phyloP scores from a whole-genome alignment of 2,888 invertebrate genomes.

The Aelia acuminata region DNA sequence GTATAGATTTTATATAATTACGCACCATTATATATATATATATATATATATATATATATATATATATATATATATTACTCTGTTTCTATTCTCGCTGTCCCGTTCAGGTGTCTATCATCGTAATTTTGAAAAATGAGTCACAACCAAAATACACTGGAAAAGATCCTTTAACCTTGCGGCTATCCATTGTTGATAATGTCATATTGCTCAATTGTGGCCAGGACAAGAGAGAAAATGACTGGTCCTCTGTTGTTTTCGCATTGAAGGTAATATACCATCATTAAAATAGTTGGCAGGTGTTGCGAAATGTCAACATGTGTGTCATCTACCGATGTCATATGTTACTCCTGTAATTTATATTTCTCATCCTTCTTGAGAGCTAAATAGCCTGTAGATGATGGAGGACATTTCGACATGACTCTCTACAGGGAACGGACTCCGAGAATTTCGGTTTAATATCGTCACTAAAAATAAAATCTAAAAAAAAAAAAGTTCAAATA shows the following conservation, averaged over 20 bases:
- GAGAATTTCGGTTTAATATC: neutral
- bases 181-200: constrained; percentile 1
- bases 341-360: neutral
- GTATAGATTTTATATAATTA: too few species aligned
- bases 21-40: too few species aligned
- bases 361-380: neutral
- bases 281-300: constrained; percentile 21
- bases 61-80: too few species aligned
- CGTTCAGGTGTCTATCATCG: too few species aligned
- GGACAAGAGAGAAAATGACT: neutral
- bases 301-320: neutral
- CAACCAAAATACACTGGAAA: too few species aligned
- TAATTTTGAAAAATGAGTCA: too few species aligned
- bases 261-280: neutral
- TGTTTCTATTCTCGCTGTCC: too few species aligned
- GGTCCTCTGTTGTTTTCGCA: constrained; percentile 13
- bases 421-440: neutral
- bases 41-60: too few species aligned
- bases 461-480: too few species aligned
- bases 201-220: constrained; percentile 29
- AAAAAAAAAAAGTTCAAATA: too few species aligned
- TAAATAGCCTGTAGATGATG: neutral
- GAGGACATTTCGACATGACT: neutral
- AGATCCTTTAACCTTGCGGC: neutral
- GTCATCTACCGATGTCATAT: neutral